Evolutionary conservation across 2,888 invertebrate species (phyloP), one percentile per base, ranked within the genome.

Genomic region (Pherbina coryleti): DNA sequence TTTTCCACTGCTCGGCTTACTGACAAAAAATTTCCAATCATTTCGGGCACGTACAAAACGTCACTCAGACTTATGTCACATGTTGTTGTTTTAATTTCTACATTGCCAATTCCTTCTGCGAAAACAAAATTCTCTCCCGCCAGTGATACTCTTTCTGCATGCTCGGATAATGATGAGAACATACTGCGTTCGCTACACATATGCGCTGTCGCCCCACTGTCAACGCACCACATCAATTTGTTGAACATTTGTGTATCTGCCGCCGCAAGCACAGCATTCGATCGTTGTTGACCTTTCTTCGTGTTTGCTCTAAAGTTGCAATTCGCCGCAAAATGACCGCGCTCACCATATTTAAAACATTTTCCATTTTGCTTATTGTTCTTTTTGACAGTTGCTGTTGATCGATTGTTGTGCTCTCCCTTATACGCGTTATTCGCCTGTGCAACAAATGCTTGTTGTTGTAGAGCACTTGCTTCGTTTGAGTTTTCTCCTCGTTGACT

Each of bases 1-100:
- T 79, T 75, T 60, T 66, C 75, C 3, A 44, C 53, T 3, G 69
- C 74, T 76, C 75, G 79, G 22, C 34, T 67, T 19, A 80, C 75
- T 31, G 80, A 80, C 19, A 77, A 57, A 53, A 80, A 80, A 71
- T 79, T 80, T 70, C 73, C 77, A 53, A 72, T 44, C 34, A 80
- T 79, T 17, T 14, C 34, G 5, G 80, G 75, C 11, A 79, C 78
- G 57, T 72, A 79, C 55, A 78, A 55, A 7, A 76, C 75, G 28
- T 78, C 74, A 11, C 53, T 70, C 9, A 79, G 66, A 22, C 28
- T 73, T 17, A 79, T 64, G 25, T 71, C 44, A 22, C 66, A 51
- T 5, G 53, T 62, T 25, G 22, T 2, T 55, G 31, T 64, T 69
- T 64, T 64, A 51, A 73, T 60, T 71, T 66, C 25, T 1, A 75